Evolutionary conservation across 2,113 vertebrate genomes (phyloP).

Genomic region (Odocoileus hemionus): DNA sequence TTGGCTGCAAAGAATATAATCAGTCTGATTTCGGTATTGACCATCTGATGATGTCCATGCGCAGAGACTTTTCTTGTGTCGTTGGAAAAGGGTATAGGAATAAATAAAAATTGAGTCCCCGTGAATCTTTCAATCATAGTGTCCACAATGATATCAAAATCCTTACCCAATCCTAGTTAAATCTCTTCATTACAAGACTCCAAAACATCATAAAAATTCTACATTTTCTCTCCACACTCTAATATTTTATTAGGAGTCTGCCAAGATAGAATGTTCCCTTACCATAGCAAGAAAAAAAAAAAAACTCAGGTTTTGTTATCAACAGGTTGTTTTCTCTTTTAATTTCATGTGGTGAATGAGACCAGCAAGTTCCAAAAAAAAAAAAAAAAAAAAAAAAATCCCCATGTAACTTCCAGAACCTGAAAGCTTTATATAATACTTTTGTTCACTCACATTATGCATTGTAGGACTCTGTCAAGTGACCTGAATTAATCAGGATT

Average conservation of each 20-base stretch:
- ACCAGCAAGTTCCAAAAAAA: accelerated
- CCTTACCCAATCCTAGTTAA: background rate
- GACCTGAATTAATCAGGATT: background rate
- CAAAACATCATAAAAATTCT: background rate
- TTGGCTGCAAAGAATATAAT: background rate
- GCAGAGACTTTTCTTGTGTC: background rate
- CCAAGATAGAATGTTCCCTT: background rate
- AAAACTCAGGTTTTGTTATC: background rate
- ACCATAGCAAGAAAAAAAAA: background rate
- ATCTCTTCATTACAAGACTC: background rate
- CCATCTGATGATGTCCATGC: background rate
- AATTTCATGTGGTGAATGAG: background rate
- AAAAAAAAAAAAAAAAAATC: background rate
- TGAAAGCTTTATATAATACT: background rate
- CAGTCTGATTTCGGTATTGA: background rate
- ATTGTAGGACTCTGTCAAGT: background rate
- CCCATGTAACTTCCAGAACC: background rate
- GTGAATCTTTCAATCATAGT: background rate
- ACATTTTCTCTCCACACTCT: background rate
- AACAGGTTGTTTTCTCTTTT: background rate
- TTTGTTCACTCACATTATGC: background rate
- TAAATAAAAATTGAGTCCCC: background rate
- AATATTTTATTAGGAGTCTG: background rate
- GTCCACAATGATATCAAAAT: background rate
- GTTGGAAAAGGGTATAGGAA: background rate